Percentiles rank a stretch among this genome's conserved stretches.
phyloP scores from a whole-genome alignment of 2,797 vertebrate species.

The Cyclopterus lumpus region DNA sequence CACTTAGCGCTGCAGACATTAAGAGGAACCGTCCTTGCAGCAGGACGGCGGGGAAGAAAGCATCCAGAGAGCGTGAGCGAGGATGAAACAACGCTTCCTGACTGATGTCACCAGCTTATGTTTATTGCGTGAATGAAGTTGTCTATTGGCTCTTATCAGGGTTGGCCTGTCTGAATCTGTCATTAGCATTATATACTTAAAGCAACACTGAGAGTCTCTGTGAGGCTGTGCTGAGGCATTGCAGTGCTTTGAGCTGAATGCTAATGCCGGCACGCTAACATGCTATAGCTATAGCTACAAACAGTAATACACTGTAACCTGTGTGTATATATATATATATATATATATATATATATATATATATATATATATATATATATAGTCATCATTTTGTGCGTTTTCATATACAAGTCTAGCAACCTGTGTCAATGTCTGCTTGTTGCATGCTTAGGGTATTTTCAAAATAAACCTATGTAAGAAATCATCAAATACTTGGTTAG shows the following conservation, averaged over 20 bases:
- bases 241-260: not conserved
- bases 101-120: not conserved
- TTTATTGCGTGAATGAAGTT: constrained; percentile 5
- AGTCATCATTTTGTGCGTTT: too few species aligned
- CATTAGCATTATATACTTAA: not conserved
- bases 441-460: not conserved
- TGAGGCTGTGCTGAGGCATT: too few species aligned
- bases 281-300: not conserved
- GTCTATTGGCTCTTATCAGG: not conserved
- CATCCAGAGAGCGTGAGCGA: not conserved
- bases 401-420: not conserved
- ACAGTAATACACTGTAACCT: not conserved
- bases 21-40: constrained; percentile 22
- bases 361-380: too few species aligned
- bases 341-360: too few species aligned
- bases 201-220: not conserved
- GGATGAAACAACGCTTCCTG: not conserved
- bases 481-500: too few species aligned
- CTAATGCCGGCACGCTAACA: not conserved
- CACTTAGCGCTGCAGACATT: constrained; percentile 30
- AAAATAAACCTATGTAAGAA: too few species aligned
- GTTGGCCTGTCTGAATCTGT: not conserved
- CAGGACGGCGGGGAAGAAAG: not conserved
- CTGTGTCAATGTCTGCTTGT: not conserved
- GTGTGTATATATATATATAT: not conserved